Base-by-base conservation (phyloP, 23 tunicate species). In the Diplosoma virens region DNA sequence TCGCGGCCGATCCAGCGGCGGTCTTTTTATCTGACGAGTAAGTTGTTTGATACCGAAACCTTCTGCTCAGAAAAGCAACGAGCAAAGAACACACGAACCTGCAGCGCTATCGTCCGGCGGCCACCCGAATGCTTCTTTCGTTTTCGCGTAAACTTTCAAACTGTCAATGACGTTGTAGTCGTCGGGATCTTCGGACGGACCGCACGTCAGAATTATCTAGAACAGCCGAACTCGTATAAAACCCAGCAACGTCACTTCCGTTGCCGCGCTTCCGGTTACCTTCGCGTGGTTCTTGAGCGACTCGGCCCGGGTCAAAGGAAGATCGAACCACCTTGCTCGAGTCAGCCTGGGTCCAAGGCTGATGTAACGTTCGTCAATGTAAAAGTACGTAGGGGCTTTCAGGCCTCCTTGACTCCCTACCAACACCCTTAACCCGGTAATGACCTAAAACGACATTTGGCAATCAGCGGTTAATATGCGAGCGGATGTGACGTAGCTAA, bases 251-350 rank as follows among this genome's bases (percentile, higher is more conserved):
- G 7, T n/a, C 65, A 58, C 7, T 58, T n/a, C n/a, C n/a, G n/a
- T n/a, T n/a, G n/a, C n/a, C n/a, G n/a, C n/a, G n/a, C n/a, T n/a
- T n/a, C n/a, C 30, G 22, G 32, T 23, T 1, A 82, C 86, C 67
- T 82, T 69, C 30, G 66, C 6, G 1, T 82, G 67, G 46, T 60
- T 17, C 31, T 59, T 58, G 32, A 92, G 59, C 0, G 92, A 85
- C 56, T 95, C 99, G 0, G 81, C 79, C 50, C 88, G 63, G 5
- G 99, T 84, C 50, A 95, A 68, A 3, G 96, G 96, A 0, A 95
- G 22, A 66, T 95, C 99, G 45, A 89, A 86, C 99, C 99, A 95
- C 26, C 92, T 36, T 0, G 95, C 82, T 58, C 83, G 54, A 16
- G 83, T 75, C 0, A 94, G 47, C 3, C 89, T 71, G 17, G 89